phyloP scores from a whole-genome alignment of 2,888 invertebrate species.

The Dryobota labecula region DNA sequence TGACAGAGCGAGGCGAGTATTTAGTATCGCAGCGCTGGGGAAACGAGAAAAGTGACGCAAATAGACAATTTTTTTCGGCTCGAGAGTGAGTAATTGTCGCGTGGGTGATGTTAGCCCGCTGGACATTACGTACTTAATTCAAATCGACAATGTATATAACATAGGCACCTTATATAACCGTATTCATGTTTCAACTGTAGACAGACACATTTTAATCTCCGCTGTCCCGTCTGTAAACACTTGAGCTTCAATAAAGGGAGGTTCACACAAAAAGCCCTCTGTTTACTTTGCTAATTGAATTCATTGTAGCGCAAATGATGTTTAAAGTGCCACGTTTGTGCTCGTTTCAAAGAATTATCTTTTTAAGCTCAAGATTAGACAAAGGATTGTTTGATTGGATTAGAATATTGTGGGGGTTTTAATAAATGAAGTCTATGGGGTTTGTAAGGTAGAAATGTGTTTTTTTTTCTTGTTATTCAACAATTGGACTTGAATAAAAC shows the following conservation, averaged over 20 bases:
- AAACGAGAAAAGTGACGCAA: not conserved
- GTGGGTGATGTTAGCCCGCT: not conserved
- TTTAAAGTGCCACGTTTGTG: conserved; percentile 74
- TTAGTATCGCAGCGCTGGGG: not conserved
- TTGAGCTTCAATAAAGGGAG: conserved; percentile 72
- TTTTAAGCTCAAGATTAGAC: conserved; percentile 67
- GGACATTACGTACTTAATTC: not conserved
- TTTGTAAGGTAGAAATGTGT: not conserved
- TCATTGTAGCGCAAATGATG: conserved; percentile 87
- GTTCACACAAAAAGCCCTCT: conserved; percentile 77
- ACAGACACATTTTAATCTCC: conserved; percentile 69
- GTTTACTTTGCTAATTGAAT: conserved; percentile 88
- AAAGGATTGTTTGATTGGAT: conserved; percentile 58
- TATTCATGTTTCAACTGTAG: conserved; percentile 36
- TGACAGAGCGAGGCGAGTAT: not conserved
- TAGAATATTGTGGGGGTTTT: conserved; percentile 50
- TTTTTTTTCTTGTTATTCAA: not conserved
- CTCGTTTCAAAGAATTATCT: conserved; percentile 74
- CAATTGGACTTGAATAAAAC: not conserved
- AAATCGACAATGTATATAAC: not conserved
- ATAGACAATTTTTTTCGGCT: not conserved
- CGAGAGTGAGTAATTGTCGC: not conserved
- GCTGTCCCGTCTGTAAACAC: conserved; percentile 77
- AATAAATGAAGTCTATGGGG: conserved; percentile 5
- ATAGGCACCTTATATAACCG: not conserved